A percentile compares a stretch with the other conserved stretches of the same genome.
phyloP scores from a whole-genome alignment of 2,888 invertebrate species.

The Branchipolynoe longqiensis region DNA sequence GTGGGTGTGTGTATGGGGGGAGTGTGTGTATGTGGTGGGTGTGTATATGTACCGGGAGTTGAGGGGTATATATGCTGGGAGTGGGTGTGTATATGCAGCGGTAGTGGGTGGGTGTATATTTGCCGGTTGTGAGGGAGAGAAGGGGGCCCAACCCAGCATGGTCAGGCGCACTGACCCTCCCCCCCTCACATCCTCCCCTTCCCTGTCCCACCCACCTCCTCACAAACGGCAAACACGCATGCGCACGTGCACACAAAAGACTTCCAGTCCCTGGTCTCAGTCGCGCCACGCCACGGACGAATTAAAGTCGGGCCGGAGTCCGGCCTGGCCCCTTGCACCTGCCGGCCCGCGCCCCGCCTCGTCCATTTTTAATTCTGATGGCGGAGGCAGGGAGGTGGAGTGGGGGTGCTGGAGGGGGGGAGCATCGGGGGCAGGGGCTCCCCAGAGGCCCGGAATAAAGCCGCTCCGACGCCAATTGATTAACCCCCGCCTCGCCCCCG shows the following conservation, averaged over 20 bases:
- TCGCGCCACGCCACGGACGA: slow-evolving; percentile 42
- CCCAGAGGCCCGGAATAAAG: slow-evolving; percentile 10
- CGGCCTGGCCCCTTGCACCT: slow-evolving; percentile 33
- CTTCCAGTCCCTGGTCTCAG: neutral
- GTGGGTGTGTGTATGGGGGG: no score
- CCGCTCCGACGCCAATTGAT: slow-evolving; percentile 46
- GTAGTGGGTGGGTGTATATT: neutral
- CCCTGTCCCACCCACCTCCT: neutral
- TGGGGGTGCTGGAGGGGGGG: no score
- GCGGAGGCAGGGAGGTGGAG: no score
- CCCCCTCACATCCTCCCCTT: neutral
- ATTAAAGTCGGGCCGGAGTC: slow-evolving; percentile 37
- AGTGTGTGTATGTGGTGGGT: neutral
- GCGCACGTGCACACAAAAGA: slow-evolving; percentile 44
- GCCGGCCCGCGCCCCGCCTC: neutral
- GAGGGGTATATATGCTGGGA: neutral
- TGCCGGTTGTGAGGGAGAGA: no score
- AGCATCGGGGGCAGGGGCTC: slow-evolving; percentile 9
- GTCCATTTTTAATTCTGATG: slow-evolving; percentile 32
- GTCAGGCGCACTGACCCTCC: neutral
- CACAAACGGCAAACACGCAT: slow-evolving; percentile 21
- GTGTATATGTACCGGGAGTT: neutral
- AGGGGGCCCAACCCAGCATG: neutral
- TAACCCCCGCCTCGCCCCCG: neutral
- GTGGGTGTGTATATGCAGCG: neutral